A percentile compares a stretch with the other conserved stretches of the same genome.
phyloP scores from a whole-genome alignment of 2,888 invertebrate genomes.

The Malachius bipustulatus region DNA sequence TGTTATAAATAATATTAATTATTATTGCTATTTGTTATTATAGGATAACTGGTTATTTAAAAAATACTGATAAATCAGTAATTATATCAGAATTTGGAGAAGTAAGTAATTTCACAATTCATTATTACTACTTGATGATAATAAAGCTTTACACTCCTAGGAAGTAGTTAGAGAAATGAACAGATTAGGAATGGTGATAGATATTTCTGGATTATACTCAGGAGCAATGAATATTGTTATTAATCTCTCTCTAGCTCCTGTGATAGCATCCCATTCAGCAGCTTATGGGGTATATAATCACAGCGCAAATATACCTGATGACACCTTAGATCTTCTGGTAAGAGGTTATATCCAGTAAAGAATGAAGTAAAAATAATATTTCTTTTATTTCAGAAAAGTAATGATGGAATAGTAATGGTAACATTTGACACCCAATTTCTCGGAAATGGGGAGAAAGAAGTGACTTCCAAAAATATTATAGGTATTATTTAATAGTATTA shows the following conservation, averaged over 20 bases:
- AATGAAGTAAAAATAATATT: too few species aligned
- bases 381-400: constrained; percentile 10
- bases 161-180: constrained; percentile 9
- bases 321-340: constrained; percentile 7
- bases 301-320: constrained; percentile 4
- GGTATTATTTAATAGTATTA: too few species aligned
- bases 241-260: constrained; percentile 9
- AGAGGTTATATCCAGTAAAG: too few species aligned
- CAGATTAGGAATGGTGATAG: constrained; percentile 11
- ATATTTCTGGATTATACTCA: constrained; percentile 5
- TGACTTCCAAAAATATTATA: too few species aligned
- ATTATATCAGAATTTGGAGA: constrained; percentile 8
- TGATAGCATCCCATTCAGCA: constrained; percentile 9
- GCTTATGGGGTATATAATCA: background rate
- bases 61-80: too few species aligned
- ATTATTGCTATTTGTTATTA: too few species aligned
- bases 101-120: too few species aligned
- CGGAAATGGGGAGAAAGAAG: background rate
- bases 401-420: constrained; percentile 9
- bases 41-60: too few species aligned
- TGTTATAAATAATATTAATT: too few species aligned
- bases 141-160: too few species aligned
- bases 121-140: too few species aligned
- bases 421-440: constrained; percentile 9
- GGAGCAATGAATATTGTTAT: background rate